Conservation (phyloP, 2,888 invertebrate genomes). For the Ophioninae sp. region DNA sequence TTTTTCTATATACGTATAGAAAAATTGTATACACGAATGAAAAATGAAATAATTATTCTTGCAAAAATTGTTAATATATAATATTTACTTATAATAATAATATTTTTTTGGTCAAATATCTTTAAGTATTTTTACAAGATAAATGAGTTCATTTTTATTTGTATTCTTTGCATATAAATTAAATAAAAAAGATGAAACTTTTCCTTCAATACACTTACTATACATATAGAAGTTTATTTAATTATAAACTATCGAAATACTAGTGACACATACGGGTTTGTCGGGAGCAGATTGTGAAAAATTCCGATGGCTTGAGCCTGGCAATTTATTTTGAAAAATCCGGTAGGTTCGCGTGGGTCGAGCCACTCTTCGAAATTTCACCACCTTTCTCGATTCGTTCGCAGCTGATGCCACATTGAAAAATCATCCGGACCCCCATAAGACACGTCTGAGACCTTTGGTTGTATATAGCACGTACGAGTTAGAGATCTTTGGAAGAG, state of each 20-base stretch:
- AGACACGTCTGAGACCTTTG: constrained; percentile 45
- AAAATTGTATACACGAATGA: no score
- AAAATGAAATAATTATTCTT: no score
- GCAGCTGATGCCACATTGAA: constrained; percentile 69
- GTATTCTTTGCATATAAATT: no score
- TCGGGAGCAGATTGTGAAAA: not conserved
- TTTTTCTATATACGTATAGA: no score
- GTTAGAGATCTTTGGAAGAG: constrained; percentile 6
- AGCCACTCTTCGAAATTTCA: not conserved
- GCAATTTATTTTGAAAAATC: not conserved
- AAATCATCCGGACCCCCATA: constrained; percentile 68
- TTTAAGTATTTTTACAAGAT: no score
- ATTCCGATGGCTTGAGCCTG: not conserved
- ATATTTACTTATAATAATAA: no score
- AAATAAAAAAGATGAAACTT: no score
- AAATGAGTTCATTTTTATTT: no score
- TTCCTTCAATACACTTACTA: no score
- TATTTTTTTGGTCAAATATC: no score
- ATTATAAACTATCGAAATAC: not conserved
- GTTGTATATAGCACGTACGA: constrained; percentile 32
- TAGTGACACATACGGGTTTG: not conserved
- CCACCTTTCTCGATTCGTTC: constrained; percentile 52
- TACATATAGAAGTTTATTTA: not conserved
- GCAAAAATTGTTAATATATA: no score
- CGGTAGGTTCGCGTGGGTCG: not conserved